Evolutionary conservation across 1,140 invertebrate genomes (phyloP), one percentile per base, ranked within the genome.

Genomic region (Microplitis mediator): DNA sequence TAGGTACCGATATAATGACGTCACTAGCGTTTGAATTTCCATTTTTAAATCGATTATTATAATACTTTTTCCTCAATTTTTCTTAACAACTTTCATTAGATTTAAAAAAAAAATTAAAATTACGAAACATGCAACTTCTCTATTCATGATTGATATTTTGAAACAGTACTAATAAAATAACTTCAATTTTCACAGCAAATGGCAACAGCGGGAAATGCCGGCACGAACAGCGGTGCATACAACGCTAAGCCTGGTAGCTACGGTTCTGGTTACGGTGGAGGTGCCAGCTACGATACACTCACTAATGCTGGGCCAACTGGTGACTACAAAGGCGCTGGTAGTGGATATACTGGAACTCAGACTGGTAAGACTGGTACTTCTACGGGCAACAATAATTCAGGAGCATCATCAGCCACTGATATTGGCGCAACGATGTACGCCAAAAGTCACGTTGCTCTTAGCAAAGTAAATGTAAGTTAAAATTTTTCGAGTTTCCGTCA

Each of bases 361-460:
- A 87, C 79, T 77, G 89, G 87, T 51, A 87, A 86, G 76, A 85
- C 83, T 69, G 82, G 83, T 16, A 83, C 84, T 54, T 85, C 85
- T 14, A 85, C 81, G 23, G 81, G 82, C 13, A 86, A 85, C 56
- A 84, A 81, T 35, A 87, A 90, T 69, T 88, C 89, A 11, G 89
- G 88, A 74, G 91, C 89, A 66, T 84, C 88, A 14, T 88, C 89
- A 14, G 90, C 87, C 34, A 89, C 91, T 62, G 92, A 92, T 78
- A 88, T 92, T 74, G 88, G 88, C 80, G 89, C 90, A 32, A 90
- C 89, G 0, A 91, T 92, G 90, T 93, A 93, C 75, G 90, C 90
- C 75, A 94, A 94, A 80, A 90, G 90, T 78, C 93, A 94, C 78
- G 90, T 91, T 52, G 90, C 93, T 78, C 86, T 93, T 62, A 90